Conservation (phyloP, 2,888 invertebrate genomes). For the Gasteruption jaculator region DNA sequence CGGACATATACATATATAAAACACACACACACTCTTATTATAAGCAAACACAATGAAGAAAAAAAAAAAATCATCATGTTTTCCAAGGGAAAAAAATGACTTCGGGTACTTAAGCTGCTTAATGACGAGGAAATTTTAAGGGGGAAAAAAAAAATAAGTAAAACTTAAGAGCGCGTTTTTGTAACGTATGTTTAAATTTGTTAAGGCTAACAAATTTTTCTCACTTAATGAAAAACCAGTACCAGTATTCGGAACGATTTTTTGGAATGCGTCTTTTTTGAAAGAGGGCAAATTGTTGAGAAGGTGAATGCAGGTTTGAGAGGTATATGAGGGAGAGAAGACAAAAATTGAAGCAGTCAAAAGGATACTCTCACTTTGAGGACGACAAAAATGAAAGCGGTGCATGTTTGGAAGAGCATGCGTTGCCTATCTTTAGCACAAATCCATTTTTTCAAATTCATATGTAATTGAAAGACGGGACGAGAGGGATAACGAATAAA, state of each 20-base stretch:
- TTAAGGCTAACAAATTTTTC: constrained; percentile 40
- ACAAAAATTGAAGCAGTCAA: constrained; percentile 2
- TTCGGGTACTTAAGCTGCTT: constrained; percentile 49
- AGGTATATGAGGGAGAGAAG: constrained; percentile 5
- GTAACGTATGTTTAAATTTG: constrained; percentile 48
- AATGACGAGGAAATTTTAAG: background rate
- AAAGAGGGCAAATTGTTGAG: constrained; percentile 12
- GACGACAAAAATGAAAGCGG: too few relatives aligned
- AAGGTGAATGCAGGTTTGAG: constrained; percentile 6
- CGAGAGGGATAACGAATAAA: constrained; percentile 17
- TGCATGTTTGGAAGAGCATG: constrained; percentile 21
- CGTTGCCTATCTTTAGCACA: constrained; percentile 40
- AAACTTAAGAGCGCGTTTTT: constrained; percentile 46
- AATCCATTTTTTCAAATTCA: constrained; percentile 24
- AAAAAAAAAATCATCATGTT: constrained; percentile 27
- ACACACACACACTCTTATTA: constrained; percentile 10
- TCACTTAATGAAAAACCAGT: constrained; percentile 27
- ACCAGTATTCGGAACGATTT: constrained; percentile 48
- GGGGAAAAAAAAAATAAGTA: background rate
- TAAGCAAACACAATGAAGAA: constrained; percentile 1
- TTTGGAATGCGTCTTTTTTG: too few relatives aligned
- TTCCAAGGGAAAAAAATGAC: constrained; percentile 38
- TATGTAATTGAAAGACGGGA: background rate
- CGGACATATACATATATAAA: constrained; percentile 17
- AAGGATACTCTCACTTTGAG: too few relatives aligned